Conservation (phyloP, 2,888 invertebrate species). For the Pelosia muscerda region DNA sequence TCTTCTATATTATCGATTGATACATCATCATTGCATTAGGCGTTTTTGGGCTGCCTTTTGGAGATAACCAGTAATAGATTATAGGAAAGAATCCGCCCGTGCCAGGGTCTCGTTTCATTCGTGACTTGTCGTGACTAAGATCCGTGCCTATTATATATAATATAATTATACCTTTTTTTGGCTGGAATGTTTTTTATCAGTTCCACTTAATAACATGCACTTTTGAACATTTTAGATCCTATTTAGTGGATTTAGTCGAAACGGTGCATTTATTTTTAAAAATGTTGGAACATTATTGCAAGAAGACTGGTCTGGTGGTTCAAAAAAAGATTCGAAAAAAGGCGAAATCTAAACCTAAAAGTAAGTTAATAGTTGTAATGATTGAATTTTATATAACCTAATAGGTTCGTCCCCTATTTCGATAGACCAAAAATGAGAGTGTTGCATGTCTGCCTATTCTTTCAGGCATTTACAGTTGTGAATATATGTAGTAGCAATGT, state of each 20-base stretch:
- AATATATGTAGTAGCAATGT: neutral
- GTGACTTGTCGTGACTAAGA: too few relatives aligned
- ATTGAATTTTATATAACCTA: neutral
- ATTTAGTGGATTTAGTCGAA: slow-evolving; percentile 95
- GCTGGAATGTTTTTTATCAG: neutral
- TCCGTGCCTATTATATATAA: too few relatives aligned
- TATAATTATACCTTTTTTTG: too few relatives aligned
- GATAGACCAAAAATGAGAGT: too few relatives aligned
- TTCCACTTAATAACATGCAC: neutral
- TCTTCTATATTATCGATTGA: slow-evolving; percentile 5
- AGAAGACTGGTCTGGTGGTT: slow-evolving; percentile 89
- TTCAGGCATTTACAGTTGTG: too few relatives aligned
- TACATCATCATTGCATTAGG: too few relatives aligned
- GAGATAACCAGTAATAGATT: too few relatives aligned
- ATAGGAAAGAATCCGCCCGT: too few relatives aligned
- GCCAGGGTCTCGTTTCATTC: too few relatives aligned
- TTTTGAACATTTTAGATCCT: slow-evolving; percentile 85
- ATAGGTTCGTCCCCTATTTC: too few relatives aligned
- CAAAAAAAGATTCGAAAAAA: slow-evolving; percentile 88
- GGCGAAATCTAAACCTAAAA: slow-evolving; percentile 82
- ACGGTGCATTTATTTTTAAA: slow-evolving; percentile 96
- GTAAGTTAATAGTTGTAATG: slow-evolving; percentile 50
- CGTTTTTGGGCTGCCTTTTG: too few relatives aligned
- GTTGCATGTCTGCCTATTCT: too few relatives aligned
- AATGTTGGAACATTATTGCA: slow-evolving; percentile 93